phyloP scores from a whole-genome alignment of 2,797 vertebrate species.

The Schizothorax lantsangensis region DNA sequence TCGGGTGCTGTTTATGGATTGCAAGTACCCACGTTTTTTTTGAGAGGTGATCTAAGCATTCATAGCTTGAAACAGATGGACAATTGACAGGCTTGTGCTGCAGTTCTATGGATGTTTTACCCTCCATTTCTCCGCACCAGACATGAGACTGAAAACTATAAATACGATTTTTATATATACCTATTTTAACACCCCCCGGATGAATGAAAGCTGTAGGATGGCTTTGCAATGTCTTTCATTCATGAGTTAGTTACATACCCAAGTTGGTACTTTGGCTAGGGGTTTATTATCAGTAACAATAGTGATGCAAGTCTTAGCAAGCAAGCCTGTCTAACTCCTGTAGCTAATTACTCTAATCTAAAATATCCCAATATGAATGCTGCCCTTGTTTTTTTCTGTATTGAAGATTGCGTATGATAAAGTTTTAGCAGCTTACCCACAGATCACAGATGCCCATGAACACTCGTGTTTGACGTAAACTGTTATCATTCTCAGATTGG shows the following conservation, averaged over 20 bases:
- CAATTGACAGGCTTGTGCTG: background rate
- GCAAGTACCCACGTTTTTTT: background rate
- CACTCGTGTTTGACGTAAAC: slow-evolving; percentile 56
- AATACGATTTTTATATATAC: background rate
- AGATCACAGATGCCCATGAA: slow-evolving; percentile 28
- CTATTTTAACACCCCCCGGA: background rate
- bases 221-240: background rate
- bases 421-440: slow-evolving; percentile 7
- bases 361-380: slow-evolving; percentile 1
- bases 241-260: background rate
- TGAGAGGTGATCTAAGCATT: background rate
- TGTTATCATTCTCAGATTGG: slow-evolving; percentile 38
- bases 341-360: background rate
- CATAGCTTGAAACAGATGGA: background rate
- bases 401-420: slow-evolving; percentile 39
- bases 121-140: no score
- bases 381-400: slow-evolving; percentile 36
- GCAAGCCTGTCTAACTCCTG: background rate
- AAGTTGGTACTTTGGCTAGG: background rate
- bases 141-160: background rate
- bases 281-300: background rate
- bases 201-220: background rate
- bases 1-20: background rate
- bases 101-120: background rate
- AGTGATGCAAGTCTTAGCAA: background rate